These are phyloP conservation scores for Myodes glareolus DNA, from an alignment of 2,113 vertebrate genomes.

Conservation along the genomic window DNA sequence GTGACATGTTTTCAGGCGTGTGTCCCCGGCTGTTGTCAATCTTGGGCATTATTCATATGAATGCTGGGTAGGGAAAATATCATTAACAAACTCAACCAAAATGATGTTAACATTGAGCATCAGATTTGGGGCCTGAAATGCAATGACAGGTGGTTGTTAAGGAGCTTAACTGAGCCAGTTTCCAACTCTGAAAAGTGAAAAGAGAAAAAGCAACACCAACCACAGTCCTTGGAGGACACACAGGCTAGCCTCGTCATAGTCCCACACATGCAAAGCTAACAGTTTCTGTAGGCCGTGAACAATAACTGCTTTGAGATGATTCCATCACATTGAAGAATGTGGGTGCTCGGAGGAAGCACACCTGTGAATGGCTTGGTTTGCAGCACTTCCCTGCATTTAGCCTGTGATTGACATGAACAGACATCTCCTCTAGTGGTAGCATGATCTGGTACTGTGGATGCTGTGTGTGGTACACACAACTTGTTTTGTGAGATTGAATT, in stretches of 20 bases:
- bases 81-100: background rate
- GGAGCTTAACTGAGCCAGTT: background rate
- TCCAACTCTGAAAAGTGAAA: background rate
- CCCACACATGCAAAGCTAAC: background rate
- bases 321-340: background rate
- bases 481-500: background rate
- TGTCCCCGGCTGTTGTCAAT: constrained; percentile 44
- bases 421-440: background rate
- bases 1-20: background rate
- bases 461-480: background rate
- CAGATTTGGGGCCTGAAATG: background rate
- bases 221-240: background rate
- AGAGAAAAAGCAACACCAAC: background rate
- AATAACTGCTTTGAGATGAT: background rate
- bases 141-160: background rate
- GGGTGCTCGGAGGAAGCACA: background rate
- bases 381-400: background rate
- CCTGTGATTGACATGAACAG: background rate
- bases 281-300: background rate
- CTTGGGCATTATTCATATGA: constrained; percentile 29
- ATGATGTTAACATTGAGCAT: background rate
- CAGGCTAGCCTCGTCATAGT: no score
- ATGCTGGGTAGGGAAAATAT: background rate
- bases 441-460: accelerated
- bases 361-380: background rate